Base-by-base conservation (phyloP, 2,888 invertebrate species). In the Lepidocyrtoides sp. region DNA sequence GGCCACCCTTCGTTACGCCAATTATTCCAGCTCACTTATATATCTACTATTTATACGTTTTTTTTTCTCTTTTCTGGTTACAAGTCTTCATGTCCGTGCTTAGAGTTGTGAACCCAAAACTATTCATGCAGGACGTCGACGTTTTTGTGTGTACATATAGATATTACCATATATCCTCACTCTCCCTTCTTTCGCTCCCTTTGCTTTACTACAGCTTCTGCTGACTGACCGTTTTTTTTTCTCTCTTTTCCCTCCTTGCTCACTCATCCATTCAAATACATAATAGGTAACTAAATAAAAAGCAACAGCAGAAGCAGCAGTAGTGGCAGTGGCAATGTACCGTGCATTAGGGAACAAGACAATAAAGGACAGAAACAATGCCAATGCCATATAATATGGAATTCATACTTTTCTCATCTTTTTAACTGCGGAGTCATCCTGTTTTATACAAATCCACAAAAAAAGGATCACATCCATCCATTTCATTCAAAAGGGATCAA, bases 1-100 rank as follows among this genome's bases (percentile, higher is more conserved):
- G 90, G 90, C 63, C 87, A 92, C 87, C 91, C 92, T 93, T 93
- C 87, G 93, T 93, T 91, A 92, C 93, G 93, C 93, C 93, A 93
- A 93, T 93, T 93, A 93, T 93, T 92, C 92, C 87, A 90, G 77
- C 90, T 91, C 85, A 85, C 89, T 89, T 89, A 83, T 89, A 44
- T 57, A 57, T 83, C 48, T 29, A 57, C 82, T 69, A 82, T 89
- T 83, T 89, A 87, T 88, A 60, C 32, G 75, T 60, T 41, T 36
- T 23, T 12, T 3, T 48, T 5, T n/a, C n/a, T n/a, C n/a, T n/a
- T n/a, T n/a, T n/a, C n/a, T n/a, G n/a, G n/a, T n/a, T n/a, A n/a
- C n/a, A n/a, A n/a, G n/a, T n/a, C n/a, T n/a, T n/a, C n/a, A n/a
- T n/a, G n/a, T n/a, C n/a, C n/a, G n/a, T n/a, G n/a, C n/a, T n/a